phyloP scores from a whole-genome alignment of 2,888 invertebrate genomes.

The Lagria hirta region DNA sequence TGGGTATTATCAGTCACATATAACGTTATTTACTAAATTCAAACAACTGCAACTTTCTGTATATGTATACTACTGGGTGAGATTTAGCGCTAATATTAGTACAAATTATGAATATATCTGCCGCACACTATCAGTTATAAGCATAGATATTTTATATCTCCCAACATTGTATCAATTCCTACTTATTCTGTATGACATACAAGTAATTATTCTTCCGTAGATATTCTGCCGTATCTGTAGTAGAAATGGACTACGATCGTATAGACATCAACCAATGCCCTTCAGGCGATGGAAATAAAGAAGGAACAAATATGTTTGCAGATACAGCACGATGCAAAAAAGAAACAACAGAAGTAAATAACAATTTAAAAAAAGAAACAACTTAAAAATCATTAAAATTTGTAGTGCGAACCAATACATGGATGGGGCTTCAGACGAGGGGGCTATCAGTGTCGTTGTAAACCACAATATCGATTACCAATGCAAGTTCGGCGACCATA shows the following conservation, averaged over 20 bases:
- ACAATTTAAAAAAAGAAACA: not conserved
- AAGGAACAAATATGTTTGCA: constrained; percentile 82
- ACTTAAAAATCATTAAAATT: not conserved
- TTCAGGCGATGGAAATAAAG: constrained; percentile 78
- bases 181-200: constrained; percentile 7
- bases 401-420: constrained; percentile 89
- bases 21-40: no score
- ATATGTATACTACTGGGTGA: no score
- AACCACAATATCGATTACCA: constrained; percentile 85
- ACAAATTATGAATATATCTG: no score
- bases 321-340: constrained; percentile 89
- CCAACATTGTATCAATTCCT: no score
- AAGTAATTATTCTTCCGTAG: no score
- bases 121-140: no score
- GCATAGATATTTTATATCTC: no score
- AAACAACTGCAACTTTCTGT: no score
- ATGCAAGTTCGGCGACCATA: constrained; percentile 85
- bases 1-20: no score
- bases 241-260: constrained; percentile 95
- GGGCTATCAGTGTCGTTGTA: constrained; percentile 92
- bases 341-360: constrained; percentile 78
- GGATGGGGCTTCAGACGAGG: constrained; percentile 96
- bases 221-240: constrained; percentile 87
- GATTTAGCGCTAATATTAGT: no score
- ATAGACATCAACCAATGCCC: constrained; percentile 99